A percentile compares a stretch with the other conserved stretches of the same genome.
Conservation (phyloP, 2,113 vertebrate genomes). For the Ciconia boyciana region DNA sequence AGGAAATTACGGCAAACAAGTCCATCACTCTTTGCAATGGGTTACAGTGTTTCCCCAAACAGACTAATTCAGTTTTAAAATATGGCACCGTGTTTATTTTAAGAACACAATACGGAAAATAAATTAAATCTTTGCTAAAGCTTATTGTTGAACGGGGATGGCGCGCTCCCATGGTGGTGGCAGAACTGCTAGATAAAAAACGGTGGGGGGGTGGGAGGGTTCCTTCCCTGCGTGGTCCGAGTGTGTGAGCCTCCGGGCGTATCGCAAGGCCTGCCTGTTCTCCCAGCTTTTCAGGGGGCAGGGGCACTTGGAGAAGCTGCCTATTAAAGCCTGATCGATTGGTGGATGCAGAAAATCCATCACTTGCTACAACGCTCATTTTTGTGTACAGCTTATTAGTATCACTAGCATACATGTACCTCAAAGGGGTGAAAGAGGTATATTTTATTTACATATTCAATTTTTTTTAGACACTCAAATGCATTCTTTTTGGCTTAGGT, state of each 20-base stretch:
- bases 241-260: neutral
- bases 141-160: neutral
- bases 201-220: neutral
- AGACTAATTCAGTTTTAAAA: neutral
- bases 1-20: neutral
- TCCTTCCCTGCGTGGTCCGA: neutral
- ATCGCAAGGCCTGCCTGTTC: neutral
- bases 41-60: neutral
- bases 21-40: neutral
- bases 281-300: neutral
- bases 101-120: neutral
- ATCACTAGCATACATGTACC: neutral
- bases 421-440: neutral
- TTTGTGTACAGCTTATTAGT: neutral
- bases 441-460: neutral
- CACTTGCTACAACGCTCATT: neutral
- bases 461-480: neutral
- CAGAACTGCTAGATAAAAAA: neutral
- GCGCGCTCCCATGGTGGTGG: neutral
- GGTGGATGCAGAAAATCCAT: neutral
- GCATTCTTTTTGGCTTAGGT: neutral
- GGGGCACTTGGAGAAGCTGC: neutral
- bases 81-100: rapidly evolving
- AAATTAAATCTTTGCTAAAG: neutral
- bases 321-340: neutral